phyloP scores from a whole-genome alignment of 2,888 invertebrate genomes.

The Metellina segmentata region DNA sequence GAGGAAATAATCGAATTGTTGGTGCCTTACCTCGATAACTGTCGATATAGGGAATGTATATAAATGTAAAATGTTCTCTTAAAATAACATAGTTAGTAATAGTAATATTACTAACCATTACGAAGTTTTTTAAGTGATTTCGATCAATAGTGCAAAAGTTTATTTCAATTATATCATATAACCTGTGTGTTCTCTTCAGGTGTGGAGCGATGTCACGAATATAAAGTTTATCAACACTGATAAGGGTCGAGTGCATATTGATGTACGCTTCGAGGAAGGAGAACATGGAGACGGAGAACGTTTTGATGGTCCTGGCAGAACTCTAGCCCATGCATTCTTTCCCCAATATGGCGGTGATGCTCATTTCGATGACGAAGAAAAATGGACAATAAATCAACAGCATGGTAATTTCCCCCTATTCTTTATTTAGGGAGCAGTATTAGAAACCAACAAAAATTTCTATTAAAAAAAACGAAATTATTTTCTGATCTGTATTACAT shows the following conservation, averaged over 20 bases:
- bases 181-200: constrained; percentile 77
- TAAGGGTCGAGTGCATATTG: constrained; percentile 85
- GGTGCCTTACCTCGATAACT: too few species aligned
- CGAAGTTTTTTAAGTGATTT: neutral
- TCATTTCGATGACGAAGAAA: constrained; percentile 97
- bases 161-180: neutral
- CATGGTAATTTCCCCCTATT: constrained; percentile 21
- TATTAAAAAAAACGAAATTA: neutral
- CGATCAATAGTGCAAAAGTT: neutral
- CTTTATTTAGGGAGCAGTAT: neutral
- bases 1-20: too few species aligned
- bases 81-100: too few species aligned
- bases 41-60: too few species aligned
- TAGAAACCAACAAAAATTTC: neutral
- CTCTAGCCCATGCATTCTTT: constrained; percentile 97
- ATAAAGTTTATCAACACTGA: constrained; percentile 78
- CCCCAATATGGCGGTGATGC: constrained; percentile 98
- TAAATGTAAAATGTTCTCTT: too few species aligned
- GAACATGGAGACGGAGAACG: constrained; percentile 98
- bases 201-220: constrained; percentile 91
- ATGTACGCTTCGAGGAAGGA: constrained; percentile 88
- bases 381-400: constrained; percentile 90
- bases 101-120: too few species aligned
- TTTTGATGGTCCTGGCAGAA: constrained; percentile 92
- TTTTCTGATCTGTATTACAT: neutral